These are phyloP conservation scores for Porites divaricata DNA, from an alignment of 92 coral and sea anemone genomes.

Conservation along the genomic window DNA sequence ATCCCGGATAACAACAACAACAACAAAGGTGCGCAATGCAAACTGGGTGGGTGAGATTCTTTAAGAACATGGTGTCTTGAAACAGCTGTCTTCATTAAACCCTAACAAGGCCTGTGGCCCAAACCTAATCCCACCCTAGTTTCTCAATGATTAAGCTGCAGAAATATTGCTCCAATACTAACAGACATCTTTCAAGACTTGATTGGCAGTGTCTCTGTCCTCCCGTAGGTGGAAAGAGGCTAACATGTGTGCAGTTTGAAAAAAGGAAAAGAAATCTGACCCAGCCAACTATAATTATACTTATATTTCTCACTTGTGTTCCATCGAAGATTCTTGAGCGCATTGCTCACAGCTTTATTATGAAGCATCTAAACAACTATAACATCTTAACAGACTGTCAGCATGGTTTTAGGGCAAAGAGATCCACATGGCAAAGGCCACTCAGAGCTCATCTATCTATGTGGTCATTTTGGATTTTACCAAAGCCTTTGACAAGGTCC, in stretches of 20 bases:
- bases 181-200: slow-evolving; percentile 21
- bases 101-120: slow-evolving; percentile 53
- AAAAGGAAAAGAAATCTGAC: too few relatives aligned
- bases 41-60: too few relatives aligned
- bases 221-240: slow-evolving; percentile 6
- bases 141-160: slow-evolving; percentile 35
- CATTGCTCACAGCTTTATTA: slow-evolving; percentile 26
- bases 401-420: too few relatives aligned
- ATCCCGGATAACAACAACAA: too few relatives aligned
- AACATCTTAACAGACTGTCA: slow-evolving; percentile 33
- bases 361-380: not conserved
- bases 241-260: too few relatives aligned
- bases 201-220: slow-evolving; percentile 16
- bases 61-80: slow-evolving; percentile 20
- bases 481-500: slow-evolving; percentile 26
- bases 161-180: slow-evolving; percentile 2
- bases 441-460: slow-evolving; percentile 4
- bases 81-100: slow-evolving; percentile 35
- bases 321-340: slow-evolving; percentile 8
- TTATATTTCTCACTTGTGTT: slow-evolving; percentile 40
- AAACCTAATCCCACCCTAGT: slow-evolving; percentile 42
- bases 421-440: slow-evolving; percentile 28
- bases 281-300: slow-evolving; percentile 23
- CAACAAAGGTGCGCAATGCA: too few relatives aligned
- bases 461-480: slow-evolving; percentile 47